Evolutionary conservation across 2,888 invertebrate species (phyloP).

Genomic region (Venusia cambrica): DNA sequence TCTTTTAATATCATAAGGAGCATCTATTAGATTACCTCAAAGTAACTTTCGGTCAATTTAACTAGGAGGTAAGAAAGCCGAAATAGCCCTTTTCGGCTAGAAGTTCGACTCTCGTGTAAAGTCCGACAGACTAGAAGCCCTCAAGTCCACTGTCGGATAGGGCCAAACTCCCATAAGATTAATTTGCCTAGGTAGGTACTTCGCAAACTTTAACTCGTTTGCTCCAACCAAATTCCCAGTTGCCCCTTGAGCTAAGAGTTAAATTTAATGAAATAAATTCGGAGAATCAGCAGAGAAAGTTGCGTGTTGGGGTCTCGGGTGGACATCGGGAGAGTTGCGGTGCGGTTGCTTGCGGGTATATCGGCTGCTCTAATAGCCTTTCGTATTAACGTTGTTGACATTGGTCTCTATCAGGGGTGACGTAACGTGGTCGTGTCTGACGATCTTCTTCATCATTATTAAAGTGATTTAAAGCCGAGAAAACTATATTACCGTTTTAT

Average conservation of each 20-base stretch:
- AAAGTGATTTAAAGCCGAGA: neutral
- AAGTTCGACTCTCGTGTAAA: constrained; percentile 16
- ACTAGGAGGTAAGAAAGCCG: too few relatives aligned
- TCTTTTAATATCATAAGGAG: too few relatives aligned
- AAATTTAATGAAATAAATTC: constrained; percentile 79
- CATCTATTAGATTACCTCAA: too few relatives aligned
- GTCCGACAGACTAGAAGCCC: constrained; percentile 64
- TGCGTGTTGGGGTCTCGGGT: constrained; percentile 40
- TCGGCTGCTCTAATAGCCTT: constrained; percentile 16
- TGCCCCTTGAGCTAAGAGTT: constrained; percentile 72
- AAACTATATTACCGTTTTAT: too few relatives aligned
- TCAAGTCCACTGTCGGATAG: constrained; percentile 65
- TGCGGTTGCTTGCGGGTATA: constrained; percentile 22
- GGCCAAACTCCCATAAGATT: constrained; percentile 79
- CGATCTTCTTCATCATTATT: constrained; percentile 1
- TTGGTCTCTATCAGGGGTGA: constrained; percentile 15
- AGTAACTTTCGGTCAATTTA: too few relatives aligned
- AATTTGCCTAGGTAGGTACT: constrained; percentile 71
- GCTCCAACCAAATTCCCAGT: constrained; percentile 73
- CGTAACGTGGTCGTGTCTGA: constrained; percentile 12
- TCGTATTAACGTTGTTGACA: constrained; percentile 13
- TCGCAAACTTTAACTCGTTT: constrained; percentile 77
- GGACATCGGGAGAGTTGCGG: constrained; percentile 26
- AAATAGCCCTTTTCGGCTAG: neutral
- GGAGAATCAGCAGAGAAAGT: constrained; percentile 62